Conservation (phyloP, 1,140 invertebrate species). For the Orchesella cincta region DNA sequence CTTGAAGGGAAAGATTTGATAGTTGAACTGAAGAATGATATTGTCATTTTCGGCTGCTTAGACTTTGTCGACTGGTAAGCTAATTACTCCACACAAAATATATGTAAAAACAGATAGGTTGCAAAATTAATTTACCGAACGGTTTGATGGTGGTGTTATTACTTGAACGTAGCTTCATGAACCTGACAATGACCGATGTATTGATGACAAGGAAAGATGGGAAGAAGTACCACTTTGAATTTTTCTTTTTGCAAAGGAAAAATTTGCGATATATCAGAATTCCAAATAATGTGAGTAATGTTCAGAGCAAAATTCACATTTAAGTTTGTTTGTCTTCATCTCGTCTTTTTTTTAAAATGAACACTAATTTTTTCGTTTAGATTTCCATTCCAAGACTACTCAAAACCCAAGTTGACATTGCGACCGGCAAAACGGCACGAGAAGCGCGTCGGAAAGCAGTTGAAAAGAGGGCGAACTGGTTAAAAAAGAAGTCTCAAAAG, state of each 20-base stretch:
- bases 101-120: neutral
- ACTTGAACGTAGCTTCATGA: conserved; percentile 41
- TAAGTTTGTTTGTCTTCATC: neutral
- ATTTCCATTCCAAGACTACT: conserved; percentile 19
- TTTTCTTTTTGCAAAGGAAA: conserved; percentile 42
- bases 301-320: neutral
- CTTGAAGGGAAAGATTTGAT: conserved; percentile 25
- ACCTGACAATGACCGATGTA: conserved; percentile 40
- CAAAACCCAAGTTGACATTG: conserved; percentile 33
- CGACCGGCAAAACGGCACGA: conserved; percentile 36
- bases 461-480: conserved; percentile 7
- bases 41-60: conserved; percentile 32
- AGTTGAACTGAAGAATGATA: conserved; percentile 41
- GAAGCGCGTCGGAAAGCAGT: conserved; percentile 34
- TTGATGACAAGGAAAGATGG: conserved; percentile 38
- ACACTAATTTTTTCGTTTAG: conserved; percentile 23
- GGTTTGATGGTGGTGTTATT: neutral
- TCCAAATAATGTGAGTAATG: conserved; percentile 39
- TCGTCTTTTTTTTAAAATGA: neutral
- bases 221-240: conserved; percentile 26
- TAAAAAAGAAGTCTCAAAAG: conserved; percentile 30
- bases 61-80: conserved; percentile 40
- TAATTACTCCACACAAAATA: neutral
- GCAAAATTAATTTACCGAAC: neutral
- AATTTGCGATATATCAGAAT: conserved; percentile 40